These are phyloP conservation scores for Platichthys flesus DNA, from an alignment of 2,113 vertebrate species.

Conservation along the genomic window DNA sequence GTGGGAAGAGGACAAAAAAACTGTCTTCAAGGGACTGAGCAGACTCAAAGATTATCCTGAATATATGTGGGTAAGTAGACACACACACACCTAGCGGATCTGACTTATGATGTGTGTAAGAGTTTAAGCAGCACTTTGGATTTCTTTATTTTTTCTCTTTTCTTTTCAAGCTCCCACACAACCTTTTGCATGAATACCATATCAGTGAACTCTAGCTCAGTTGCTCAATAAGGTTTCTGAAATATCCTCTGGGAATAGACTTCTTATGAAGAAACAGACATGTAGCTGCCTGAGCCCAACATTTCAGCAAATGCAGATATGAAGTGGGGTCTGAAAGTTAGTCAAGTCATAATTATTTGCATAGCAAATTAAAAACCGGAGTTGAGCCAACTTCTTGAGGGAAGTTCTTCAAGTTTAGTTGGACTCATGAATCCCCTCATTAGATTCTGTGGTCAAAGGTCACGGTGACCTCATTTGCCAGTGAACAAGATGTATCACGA, in stretches of 20 bases:
- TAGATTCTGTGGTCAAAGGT: no score
- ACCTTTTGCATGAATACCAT: not conserved
- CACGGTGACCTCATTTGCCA: no score
- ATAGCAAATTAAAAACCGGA: no score
- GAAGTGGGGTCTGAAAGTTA: no score
- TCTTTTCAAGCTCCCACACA: not conserved
- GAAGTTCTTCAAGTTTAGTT: no score
- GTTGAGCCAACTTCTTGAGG: no score
- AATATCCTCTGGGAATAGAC: not conserved
- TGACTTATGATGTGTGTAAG: not conserved
- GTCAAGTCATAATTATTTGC: no score
- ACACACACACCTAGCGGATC: not conserved
- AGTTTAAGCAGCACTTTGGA: not conserved
- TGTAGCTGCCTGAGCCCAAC: no score
- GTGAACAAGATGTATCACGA: no score
- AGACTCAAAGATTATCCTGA: conserved; percentile 93
- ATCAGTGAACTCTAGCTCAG: not conserved
- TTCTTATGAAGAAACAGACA: not conserved
- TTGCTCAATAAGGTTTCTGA: not conserved
- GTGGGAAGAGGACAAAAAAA: conserved; percentile 96
- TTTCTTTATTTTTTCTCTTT: no score
- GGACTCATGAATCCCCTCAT: no score
- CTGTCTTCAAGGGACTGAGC: conserved; percentile 86
- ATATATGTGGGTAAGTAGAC: conserved; percentile 94
- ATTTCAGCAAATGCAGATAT: not conserved